Conservation (phyloP, 2,888 invertebrate species). For the Tachina grossa region DNA sequence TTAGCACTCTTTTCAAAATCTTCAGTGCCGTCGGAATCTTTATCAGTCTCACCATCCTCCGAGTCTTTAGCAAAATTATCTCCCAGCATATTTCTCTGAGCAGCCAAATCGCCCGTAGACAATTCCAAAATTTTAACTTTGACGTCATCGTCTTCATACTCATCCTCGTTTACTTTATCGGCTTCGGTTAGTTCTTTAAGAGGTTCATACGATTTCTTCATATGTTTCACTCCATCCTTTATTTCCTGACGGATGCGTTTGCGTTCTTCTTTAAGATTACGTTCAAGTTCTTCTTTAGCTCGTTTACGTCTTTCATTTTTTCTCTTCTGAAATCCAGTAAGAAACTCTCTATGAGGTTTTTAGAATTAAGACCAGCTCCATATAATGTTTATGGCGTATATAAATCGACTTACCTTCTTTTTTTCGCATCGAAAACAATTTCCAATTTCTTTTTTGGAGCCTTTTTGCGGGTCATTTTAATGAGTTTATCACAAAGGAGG, state of each 20-base stretch:
- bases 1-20: constrained; percentile 70
- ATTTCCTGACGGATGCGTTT: constrained; percentile 90
- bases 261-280: constrained; percentile 89
- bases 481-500: background rate
- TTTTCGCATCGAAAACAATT: constrained; percentile 85
- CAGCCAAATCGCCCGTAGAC: constrained; percentile 87
- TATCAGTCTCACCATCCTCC: constrained; percentile 76
- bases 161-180: constrained; percentile 80
- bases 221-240: constrained; percentile 89
- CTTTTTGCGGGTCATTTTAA: constrained; percentile 75
- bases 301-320: constrained; percentile 90
- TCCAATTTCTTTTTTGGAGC: constrained; percentile 75
- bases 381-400: background rate
- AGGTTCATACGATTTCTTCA: constrained; percentile 88
- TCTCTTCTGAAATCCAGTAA: constrained; percentile 91
- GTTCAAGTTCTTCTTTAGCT: constrained; percentile 88
- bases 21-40: constrained; percentile 75
- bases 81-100: constrained; percentile 89
- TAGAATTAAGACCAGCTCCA: background rate
- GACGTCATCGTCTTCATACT: constrained; percentile 90
- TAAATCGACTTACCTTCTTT: constrained; percentile 83
- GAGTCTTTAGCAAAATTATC: constrained; percentile 84
- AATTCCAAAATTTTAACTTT: constrained; percentile 91
- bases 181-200: constrained; percentile 84
- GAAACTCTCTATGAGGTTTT: constrained; percentile 86